Conservation (phyloP, 2,797 vertebrate genomes). For the Neosilurus mollespiculum region DNA sequence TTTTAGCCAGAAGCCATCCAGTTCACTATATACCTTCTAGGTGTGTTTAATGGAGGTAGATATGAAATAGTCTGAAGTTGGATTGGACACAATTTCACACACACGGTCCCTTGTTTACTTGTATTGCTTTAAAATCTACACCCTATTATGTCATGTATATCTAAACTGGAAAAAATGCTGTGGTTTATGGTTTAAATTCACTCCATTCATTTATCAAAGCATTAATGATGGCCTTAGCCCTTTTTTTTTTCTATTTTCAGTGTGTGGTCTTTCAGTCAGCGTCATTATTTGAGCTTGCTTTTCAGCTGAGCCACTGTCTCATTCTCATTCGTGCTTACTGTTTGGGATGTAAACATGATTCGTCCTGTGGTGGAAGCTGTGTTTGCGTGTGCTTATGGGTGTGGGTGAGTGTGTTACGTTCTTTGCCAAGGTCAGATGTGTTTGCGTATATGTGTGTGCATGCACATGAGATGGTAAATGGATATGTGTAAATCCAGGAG, state of each 20-base stretch:
- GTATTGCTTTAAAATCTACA: neutral
- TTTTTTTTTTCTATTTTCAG: slow-evolving; percentile 16
- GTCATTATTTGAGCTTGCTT: slow-evolving; percentile 18
- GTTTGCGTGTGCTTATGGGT: slow-evolving; percentile 20
- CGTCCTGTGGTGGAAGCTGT: slow-evolving; percentile 32
- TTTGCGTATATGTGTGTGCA: neutral
- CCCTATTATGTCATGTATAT: neutral
- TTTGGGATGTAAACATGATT: slow-evolving; percentile 44
- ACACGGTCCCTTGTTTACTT: neutral
- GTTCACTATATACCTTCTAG: neutral
- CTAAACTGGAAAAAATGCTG: neutral
- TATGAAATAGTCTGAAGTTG: neutral
- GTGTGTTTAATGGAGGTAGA: neutral
- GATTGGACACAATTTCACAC: neutral
- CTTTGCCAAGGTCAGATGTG: slow-evolving; percentile 33
- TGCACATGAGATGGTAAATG: neutral
- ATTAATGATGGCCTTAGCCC: neutral
- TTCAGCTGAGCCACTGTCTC: slow-evolving; percentile 6
- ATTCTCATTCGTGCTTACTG: neutral
- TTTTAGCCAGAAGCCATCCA: neutral
- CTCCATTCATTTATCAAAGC: slow-evolving; percentile 12
- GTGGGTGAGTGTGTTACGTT: slow-evolving; percentile 30
- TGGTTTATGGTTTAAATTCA: neutral
- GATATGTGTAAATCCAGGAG: slow-evolving; percentile 5
- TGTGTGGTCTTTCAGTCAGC: slow-evolving; percentile 41